Evolutionary conservation across 2,797 vertebrate genomes (phyloP), one percentile per base, ranked within the genome.

Genomic region (Hydrophis major): DNA sequence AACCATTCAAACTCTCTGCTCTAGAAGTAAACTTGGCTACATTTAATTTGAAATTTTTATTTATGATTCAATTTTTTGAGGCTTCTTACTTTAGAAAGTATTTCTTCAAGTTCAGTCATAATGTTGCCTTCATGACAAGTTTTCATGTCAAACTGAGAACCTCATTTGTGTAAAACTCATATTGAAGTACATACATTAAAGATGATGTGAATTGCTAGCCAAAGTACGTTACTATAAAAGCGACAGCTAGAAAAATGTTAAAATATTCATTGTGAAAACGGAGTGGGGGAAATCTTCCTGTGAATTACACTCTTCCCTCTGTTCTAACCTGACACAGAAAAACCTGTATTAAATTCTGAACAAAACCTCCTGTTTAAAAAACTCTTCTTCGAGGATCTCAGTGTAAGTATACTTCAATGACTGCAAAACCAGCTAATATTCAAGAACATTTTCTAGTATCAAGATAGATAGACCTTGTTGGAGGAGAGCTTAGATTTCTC

Each of bases 251-350:
- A 90, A 90, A 93, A 59, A 87, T 47, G 55, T 74, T 93, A 88
- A 87, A 74, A 93, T 90, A 90, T 87, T 93, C 92, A 93, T 53
- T 74, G 92, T n/a, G 56, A 93, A 83, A 90, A 42, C n/a, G 78
- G 47, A 32, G 28, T 59, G 56, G n/a, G 32, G 28, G 42, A 6
- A 69, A 20, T 18, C 57, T 61, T 56, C 32, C n/a, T 60, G 55
- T 20, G 69, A 87, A 66, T 59, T 74, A 20, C 56, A 74, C 37
- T 61, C 18, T 59, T 90, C 63, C 83, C 28, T 88, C 59, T 66
- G n/a, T 53, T 90, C 83, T 53, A 93, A 32, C 55, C 37, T 93
- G 92, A 42, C 37, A 56, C 11, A 42, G 22, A 69, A 92, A 88
- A 37, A 42, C 55, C 55, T 25, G 56, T 42, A 88, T 42, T 22